phyloP scores from a whole-genome alignment of 2,888 invertebrate species.

The Drosophila diplacantha region DNA sequence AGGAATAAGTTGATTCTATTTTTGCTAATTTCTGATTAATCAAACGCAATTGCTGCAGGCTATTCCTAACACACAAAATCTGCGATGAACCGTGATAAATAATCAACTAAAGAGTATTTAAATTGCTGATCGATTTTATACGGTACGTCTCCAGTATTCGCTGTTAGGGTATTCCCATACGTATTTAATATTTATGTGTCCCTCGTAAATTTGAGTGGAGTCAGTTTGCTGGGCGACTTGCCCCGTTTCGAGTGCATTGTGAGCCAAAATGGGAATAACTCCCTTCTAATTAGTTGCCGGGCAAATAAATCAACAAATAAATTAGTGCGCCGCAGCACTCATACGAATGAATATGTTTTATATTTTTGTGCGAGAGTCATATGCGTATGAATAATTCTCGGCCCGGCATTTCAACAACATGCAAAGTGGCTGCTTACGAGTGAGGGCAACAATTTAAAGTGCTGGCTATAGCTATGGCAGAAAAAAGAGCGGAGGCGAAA shows the following conservation, averaged over 20 bases:
- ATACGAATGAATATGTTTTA: background rate
- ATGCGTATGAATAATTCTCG: slow-evolving; percentile 41
- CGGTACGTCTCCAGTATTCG: slow-evolving; percentile 1
- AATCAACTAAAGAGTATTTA: slow-evolving; percentile 12
- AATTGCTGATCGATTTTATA: background rate
- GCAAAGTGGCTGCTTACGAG: slow-evolving; percentile 47
- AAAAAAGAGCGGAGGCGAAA: slow-evolving; percentile 16
- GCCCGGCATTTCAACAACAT: slow-evolving; percentile 45
- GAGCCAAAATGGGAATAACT: slow-evolving; percentile 50
- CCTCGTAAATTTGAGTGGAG: slow-evolving; percentile 40
- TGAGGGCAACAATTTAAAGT: slow-evolving; percentile 53
- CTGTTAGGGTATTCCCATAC: background rate
- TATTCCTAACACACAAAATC: background rate
- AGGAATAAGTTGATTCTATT: background rate
- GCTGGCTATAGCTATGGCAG: slow-evolving; percentile 13
- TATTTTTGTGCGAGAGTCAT: slow-evolving; percentile 5
- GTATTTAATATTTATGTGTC: slow-evolving; percentile 29
- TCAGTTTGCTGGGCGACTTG: slow-evolving; percentile 36
- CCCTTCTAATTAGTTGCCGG: slow-evolving; percentile 60
- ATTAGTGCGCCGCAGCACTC: slow-evolving; percentile 35
- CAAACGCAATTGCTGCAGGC: too few relatives aligned
- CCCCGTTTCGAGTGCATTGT: slow-evolving; percentile 46
- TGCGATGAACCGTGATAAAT: background rate
- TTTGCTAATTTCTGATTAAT: background rate
- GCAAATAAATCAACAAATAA: slow-evolving; percentile 61